Evolutionary conservation across 2,888 invertebrate genomes (phyloP).

Genomic region (Amaurobius ferox): DNA sequence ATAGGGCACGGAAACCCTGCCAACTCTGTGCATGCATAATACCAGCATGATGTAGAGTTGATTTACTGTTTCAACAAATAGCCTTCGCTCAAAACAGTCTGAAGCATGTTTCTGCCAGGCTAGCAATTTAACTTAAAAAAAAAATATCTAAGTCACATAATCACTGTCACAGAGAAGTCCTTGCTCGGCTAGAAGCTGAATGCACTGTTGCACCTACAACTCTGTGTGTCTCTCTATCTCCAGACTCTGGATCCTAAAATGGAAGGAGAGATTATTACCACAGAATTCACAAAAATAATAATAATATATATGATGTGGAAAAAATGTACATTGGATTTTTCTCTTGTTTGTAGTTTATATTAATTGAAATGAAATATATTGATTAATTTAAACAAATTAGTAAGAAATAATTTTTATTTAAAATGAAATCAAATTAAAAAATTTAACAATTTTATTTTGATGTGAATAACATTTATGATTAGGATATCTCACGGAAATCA

Average conservation of each 20-base stretch:
- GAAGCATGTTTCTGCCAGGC: background rate
- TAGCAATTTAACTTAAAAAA: background rate
- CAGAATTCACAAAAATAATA: too few relatives aligned
- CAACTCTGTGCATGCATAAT: background rate
- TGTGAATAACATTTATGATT: too few relatives aligned
- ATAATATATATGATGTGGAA: too few relatives aligned
- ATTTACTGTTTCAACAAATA: background rate
- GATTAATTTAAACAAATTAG: too few relatives aligned
- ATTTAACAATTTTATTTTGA: too few relatives aligned
- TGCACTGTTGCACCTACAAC: slow-evolving; percentile 56
- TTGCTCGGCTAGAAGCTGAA: slow-evolving; percentile 61
- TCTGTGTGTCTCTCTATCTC: slow-evolving; percentile 40
- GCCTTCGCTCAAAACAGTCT: background rate
- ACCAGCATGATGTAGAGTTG: background rate
- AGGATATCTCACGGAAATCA: too few relatives aligned
- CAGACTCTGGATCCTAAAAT: slow-evolving; percentile 55
- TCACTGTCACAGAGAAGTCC: slow-evolving; percentile 61
- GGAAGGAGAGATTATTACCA: too few relatives aligned
- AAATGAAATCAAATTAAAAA: too few relatives aligned
- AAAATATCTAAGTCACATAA: background rate
- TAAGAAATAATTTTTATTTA: too few relatives aligned
- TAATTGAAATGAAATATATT: too few relatives aligned
- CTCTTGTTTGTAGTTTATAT: too few relatives aligned
- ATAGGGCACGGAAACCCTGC: background rate
- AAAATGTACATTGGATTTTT: too few relatives aligned